Percentiles rank a stretch among this genome's conserved stretches.
phyloP scores from a whole-genome alignment of 2,797 vertebrate species.

The Acrocephalus scirpaceus region DNA sequence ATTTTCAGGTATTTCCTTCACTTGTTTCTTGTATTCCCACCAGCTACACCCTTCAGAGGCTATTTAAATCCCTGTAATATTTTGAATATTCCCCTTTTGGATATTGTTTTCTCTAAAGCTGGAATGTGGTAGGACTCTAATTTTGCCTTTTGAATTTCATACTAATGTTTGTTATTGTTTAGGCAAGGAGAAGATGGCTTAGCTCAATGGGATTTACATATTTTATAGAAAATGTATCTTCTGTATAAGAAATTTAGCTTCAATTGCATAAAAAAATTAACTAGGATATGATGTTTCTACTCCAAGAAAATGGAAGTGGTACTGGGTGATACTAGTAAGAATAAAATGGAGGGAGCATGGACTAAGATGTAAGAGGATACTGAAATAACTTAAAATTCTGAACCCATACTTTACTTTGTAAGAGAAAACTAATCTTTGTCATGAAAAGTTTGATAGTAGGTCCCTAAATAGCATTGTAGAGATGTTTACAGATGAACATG shows the following conservation, averaged over 20 bases:
- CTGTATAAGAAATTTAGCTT: neutral
- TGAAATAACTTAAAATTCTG: neutral
- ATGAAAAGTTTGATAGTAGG: neutral
- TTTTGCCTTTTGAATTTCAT: neutral
- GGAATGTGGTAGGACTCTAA: neutral
- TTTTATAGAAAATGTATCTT: neutral
- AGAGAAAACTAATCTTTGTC: neutral
- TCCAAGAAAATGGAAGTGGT: neutral
- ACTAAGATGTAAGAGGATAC: neutral
- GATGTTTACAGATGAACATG: neutral
- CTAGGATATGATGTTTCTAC: neutral
- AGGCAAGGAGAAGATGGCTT: neutral
- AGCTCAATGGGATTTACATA: neutral
- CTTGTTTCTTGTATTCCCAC: neutral
- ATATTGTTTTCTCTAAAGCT: neutral
- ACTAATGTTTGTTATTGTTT: neutral
- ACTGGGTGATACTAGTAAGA: neutral
- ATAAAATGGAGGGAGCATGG: neutral
- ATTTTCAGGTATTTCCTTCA: neutral
- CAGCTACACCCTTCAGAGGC: neutral
- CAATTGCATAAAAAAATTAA: neutral
- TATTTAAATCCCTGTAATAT: neutral
- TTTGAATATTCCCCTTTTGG: neutral
- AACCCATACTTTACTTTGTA: neutral
- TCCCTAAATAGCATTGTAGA: neutral